phyloP scores from a whole-genome alignment of 2,113 vertebrate genomes.

The Phylloscopus trochiloides region DNA sequence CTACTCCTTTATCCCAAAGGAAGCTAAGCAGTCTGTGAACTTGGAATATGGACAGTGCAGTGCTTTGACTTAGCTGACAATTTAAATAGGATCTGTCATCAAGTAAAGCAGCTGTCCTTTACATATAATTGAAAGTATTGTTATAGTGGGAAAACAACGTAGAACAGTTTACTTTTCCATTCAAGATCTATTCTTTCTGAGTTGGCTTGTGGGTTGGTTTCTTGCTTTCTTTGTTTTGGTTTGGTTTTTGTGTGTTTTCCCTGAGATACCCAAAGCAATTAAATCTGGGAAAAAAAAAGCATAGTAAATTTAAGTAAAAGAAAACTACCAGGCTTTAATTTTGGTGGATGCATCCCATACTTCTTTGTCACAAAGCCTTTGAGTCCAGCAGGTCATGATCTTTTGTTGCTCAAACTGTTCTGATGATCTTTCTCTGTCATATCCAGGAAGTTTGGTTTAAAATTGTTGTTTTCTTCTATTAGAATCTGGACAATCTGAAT shows the following conservation, averaged over 20 bases:
- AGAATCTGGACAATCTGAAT: not conserved
- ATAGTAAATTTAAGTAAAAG: not conserved
- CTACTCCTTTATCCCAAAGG: not conserved
- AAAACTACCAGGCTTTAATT: not conserved
- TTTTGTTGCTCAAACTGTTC: not conserved
- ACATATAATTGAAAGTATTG: not conserved
- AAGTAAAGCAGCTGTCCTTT: not conserved
- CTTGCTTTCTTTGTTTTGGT: not conserved
- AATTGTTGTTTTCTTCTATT: not conserved
- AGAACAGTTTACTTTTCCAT: not conserved
- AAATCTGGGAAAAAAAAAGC: not conserved
- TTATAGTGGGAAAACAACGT: not conserved
- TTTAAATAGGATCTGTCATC: not conserved
- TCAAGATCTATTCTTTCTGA: not conserved
- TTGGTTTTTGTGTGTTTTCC: not conserved
- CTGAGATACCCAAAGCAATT: not conserved
- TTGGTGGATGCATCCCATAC: not conserved
- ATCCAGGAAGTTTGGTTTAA: not conserved
- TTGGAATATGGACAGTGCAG: not conserved
- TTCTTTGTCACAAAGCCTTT: not conserved
- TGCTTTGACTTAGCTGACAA: not conserved
- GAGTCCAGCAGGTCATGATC: not conserved
- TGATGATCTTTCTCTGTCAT: not conserved
- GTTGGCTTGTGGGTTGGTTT: not conserved
- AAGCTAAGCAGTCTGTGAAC: not conserved